Conservation (phyloP, 2,113 vertebrate genomes). For the Sus scrofa region T2T-Sscrofa CM000824.6:110086501-110087000, state of each 20-base stretch:
- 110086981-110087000: not conserved
- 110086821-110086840: not conserved
- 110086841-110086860: not conserved
- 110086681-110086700: not conserved
- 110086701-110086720: not conserved
- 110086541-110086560: constrained; percentile 22
- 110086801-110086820: not conserved
- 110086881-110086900: not conserved
- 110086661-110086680: not conserved
- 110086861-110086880: not conserved
- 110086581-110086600: not conserved
- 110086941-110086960: not conserved
- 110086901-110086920: not conserved
- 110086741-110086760: not conserved
- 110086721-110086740: not conserved
- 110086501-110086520: constrained; percentile 61
- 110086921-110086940: not conserved
- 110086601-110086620: not conserved
- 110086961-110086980: not conserved
- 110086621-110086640: not conserved
- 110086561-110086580: not conserved
- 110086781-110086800: not conserved
- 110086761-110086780: not conserved
- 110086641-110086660: constrained; percentile 13
- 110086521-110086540: not conserved